phyloP scores from a whole-genome alignment of 2,888 invertebrate species.

The Penaeus monodon region DNA sequence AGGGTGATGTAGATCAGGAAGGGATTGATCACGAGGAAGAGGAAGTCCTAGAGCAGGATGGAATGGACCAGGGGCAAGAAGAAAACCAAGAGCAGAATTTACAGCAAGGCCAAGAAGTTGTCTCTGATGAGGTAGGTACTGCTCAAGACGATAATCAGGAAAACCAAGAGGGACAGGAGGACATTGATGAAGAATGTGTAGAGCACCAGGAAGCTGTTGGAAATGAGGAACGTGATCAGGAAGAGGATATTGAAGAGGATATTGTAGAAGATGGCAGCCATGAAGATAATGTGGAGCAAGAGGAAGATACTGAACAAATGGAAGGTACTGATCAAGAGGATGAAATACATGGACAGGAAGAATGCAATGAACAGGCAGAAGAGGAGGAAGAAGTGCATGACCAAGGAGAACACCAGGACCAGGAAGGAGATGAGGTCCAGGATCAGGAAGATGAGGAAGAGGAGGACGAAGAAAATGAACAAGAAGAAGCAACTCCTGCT shows the following conservation, averaged over 20 bases:
- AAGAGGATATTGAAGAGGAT: background rate
- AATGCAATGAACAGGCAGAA: constrained; percentile 1
- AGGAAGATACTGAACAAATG: constrained; percentile 12
- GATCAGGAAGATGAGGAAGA: constrained; percentile 31
- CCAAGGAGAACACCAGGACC: background rate
- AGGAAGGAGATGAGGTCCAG: background rate
- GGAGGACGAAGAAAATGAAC: constrained; percentile 7
- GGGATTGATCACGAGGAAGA: constrained; percentile 14
- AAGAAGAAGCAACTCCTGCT: constrained; percentile 11
- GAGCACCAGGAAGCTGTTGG: constrained; percentile 16
- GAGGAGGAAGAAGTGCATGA: background rate
- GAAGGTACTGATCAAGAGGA: background rate
- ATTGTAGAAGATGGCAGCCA: background rate
- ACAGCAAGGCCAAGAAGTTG: constrained; percentile 23
- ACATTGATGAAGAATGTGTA: background rate
- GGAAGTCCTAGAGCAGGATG: constrained; percentile 8
- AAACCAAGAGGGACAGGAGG: background rate
- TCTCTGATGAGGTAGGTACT: constrained; percentile 9
- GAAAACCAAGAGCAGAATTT: background rate
- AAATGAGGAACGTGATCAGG: background rate
- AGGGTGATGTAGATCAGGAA: constrained; percentile 16
- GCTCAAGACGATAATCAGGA: background rate
- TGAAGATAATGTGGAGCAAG: background rate
- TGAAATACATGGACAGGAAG: background rate
- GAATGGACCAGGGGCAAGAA: constrained; percentile 14